Evolutionary conservation across 64 coral and sea anemone genomes (phyloP).

Genomic region (Trachythela sp.): DNA sequence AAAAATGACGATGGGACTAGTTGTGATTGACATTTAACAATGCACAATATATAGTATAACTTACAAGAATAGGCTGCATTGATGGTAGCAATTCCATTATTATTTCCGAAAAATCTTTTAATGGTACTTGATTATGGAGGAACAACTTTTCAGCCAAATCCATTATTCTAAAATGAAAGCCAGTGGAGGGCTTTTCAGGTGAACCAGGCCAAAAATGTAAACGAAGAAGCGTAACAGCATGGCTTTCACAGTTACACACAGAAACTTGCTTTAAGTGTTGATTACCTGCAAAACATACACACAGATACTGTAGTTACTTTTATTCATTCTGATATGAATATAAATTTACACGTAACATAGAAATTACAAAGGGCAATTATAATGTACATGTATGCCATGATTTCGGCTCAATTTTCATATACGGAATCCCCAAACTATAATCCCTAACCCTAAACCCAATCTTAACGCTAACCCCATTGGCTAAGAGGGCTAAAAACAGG

Average conservation of each 20-base stretch:
- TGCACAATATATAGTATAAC: neutral
- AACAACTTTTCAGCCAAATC: constrained; percentile 56
- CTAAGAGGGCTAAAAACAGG: too few relatives aligned
- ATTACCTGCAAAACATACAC: neutral
- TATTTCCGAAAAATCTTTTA: constrained; percentile 59
- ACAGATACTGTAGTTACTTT: too few relatives aligned
- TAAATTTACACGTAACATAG: neutral
- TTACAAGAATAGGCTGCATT: constrained; percentile 52
- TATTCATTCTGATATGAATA: neutral
- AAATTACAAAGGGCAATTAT: too few relatives aligned
- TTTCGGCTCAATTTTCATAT: too few relatives aligned
- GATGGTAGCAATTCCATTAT: constrained; percentile 43
- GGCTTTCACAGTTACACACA: constrained; percentile 59
- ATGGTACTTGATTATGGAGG: constrained; percentile 54
- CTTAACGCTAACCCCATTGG: too few relatives aligned
- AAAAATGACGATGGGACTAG: too few relatives aligned
- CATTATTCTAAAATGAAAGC: constrained; percentile 75
- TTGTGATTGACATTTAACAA: too few relatives aligned
- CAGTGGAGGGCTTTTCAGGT: constrained; percentile 58
- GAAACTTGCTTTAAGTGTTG: constrained; percentile 40
- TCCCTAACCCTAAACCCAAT: too few relatives aligned
- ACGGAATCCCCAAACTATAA: too few relatives aligned
- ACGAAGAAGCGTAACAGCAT: constrained; percentile 48
- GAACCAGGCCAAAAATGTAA: constrained; percentile 71
- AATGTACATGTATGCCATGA: too few relatives aligned